Base-by-base conservation (phyloP, 2,113 vertebrate genomes). In the Limnothrissa miodon region DNA sequence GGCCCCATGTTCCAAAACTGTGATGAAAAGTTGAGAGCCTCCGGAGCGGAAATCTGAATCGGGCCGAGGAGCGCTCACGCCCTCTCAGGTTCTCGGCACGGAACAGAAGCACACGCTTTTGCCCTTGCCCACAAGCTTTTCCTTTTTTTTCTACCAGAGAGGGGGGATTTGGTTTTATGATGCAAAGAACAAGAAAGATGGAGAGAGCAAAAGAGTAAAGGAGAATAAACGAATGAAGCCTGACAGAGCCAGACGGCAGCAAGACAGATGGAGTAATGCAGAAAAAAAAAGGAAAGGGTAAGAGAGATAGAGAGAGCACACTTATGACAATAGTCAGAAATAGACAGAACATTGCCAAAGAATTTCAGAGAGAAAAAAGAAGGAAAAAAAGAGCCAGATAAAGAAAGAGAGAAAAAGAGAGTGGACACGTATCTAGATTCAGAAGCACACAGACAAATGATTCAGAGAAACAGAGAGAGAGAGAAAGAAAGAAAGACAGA, bases 1-100 rank as follows among this genome's bases (percentile, higher is more conserved):
- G 29, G 11, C 5, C 0, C 29, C 66, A 10, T 21, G 33, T 74
- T 74, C 66, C 66, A 29, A 74, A 74, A 36, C 33, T n/a, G 66
- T 74, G 44, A 87, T 80, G 48, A 78, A 81, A 85, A 39, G 62
- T 45, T n/a, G 45, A 36, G 4, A 81, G 45, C 45, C 80, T 36
- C 25, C 66, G 36, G 29, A 74, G 66, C 66, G 33, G 29, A 74
- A 74, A 74, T 36, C 66, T 74, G 25, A 33, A 74, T 36, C 29
- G 33, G 29, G 29, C 66, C 29, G 29, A 74, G 66, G 66, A 74
- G 15, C 10, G 25, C 33, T 15, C 29, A 74, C 66, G 33, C 66
- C 66, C 66, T 74, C 66, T 74, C 66, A 74, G 33, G 45, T 53
- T 53, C 45, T 13, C 80, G 7, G 8, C 48, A 23, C 33, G 10